Base-by-base conservation (phyloP, 2,888 invertebrate genomes). In the Allygus modestus region DNA sequence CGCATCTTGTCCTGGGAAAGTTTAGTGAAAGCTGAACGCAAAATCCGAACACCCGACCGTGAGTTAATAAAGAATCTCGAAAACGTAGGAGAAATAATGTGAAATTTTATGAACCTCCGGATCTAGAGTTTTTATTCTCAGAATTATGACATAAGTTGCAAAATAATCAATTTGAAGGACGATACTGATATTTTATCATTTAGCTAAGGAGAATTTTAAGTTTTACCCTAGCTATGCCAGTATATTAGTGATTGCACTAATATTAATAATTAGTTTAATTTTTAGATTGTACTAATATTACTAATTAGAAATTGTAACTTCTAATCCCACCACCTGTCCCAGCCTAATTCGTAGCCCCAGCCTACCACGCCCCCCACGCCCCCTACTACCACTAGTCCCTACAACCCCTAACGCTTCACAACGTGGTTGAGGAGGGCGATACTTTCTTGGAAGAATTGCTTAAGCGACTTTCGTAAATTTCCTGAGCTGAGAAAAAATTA, bases 321-420 rank as follows among this genome's bases (percentile, higher is more conserved):
- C n/a, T n/a, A n/a, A n/a, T n/a, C n/a, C n/a, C n/a, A n/a, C n/a
- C n/a, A n/a, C n/a, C n/a, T n/a, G n/a, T n/a, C n/a, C n/a, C n/a
- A n/a, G n/a, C n/a, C n/a, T n/a, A n/a, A n/a, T n/a, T n/a, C 23
- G 75, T 23, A 2, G 65, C 65, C 31, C 83, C 81, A 9, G 69
- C 33, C 26, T 83, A 71, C 81, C 82, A 71, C 43, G 31, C 51
- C 15, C 79, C 79, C 58, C n/a, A n/a, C n/a, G n/a, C n/a, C n/a
- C n/a, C n/a, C n/a, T 79, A 58, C 73, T 33, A 58, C 73, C 83
- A 71, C 58, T 73, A 83, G 31, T n/a, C 46, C 46, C 54, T 23
- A 23, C 1, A 46, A 46, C 54, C 54, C 54, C 11, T 54, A 46
- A 54, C 20, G 20, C 54, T 54, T 54, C 15, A 17, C 17, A 46